Base-by-base conservation (phyloP, 2,888 invertebrate species). In the Phengaris alcon region DNA sequence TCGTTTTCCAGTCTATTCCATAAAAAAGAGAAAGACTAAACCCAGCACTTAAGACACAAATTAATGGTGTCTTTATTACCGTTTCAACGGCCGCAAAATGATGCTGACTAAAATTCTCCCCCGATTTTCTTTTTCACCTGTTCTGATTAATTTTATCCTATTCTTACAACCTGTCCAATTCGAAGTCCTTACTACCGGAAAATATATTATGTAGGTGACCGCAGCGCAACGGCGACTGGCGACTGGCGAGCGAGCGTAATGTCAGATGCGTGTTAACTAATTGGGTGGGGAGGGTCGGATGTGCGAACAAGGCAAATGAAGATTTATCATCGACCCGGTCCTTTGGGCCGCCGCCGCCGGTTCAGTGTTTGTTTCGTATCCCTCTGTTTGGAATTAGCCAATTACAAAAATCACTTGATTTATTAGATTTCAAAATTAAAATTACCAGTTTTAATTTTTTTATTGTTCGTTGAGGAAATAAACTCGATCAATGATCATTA, bases 271-370 rank as follows among this genome's bases (percentile, higher is more conserved):
- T 87, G 87, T 87, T 87, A 88, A 88, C 90, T 91, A 91, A 91
- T 91, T 90, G 90, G 90, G 86, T 87, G 84, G 87, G 87, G 88
- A 84, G 87, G 89, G 88, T 88, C 87, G 90, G 89, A 88, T 88
- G 90, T 89, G 90, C 88, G 90, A 88, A 90, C 89, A 88, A 85
- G 88, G 88, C 88, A 91, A 91, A 91, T 91, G 90, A 91, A 91
- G 91, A 91, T 91, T 91, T 91, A 91, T 91, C 88, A 91, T 90
- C 86, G 81, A 81, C 82, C 82, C 83, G 84, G 86, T 87, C 88
- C 86, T 87, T 82, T 80, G 84, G 85, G 82, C 79, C 77, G 77
- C 75, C 79, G 77, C 75, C 79, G 77, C 73, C 77, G 77, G 74
- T 77, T 74, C 75, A 68, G 70, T 70, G 76, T 78, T 76, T 76